Evolutionary conservation across 2,888 invertebrate genomes (phyloP), one percentile per base, ranked within the genome.

Genomic region (Ceraclea dissimilis): DNA sequence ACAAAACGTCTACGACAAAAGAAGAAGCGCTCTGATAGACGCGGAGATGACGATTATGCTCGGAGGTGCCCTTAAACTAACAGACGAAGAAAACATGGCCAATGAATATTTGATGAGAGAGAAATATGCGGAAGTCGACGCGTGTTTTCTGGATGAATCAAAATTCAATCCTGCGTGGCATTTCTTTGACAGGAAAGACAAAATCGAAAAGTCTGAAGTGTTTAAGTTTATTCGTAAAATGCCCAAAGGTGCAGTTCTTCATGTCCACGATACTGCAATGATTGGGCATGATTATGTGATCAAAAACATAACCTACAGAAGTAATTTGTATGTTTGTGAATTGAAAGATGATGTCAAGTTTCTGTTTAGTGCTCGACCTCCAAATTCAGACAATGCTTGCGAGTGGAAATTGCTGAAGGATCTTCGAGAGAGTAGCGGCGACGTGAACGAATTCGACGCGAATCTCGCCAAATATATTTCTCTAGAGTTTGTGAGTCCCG

Each of bases 181-280:
- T 66, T 85, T 86, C 64, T 82, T 89, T 65, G 67, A 73, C 1
- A 81, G 82, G 2, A 80, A 80, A 64, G 65, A 76, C 1, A 67
- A 72, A 16, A 84, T 90, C 46, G 72, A 78, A 5, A 63, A 73
- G 0, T 86, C 88, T 0, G 74, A 79, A 59, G 81, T 90, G 0
- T 89, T 83, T 65, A 69, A 79, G 62, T 75, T 88, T 6, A 79
- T 91, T 11, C 74, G 78, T 59, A 70, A 70, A 33, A 79, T 91
- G 77, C 91, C 91, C 0, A 91, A 91, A 71, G 91, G 88, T 2
- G 85, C 80, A 0, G 81, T 82, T 0, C 68, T 89, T 13, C 90
- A 89, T 67, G 75, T 82, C 0, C 89, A 89, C 65, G 81, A 86
- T 61, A 80, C 82, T 57, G 83, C 83, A 0, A 70, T 85, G 0